phyloP scores from a whole-genome alignment of 2,113 vertebrate genomes.

The Anser brachyrhynchus region DNA sequence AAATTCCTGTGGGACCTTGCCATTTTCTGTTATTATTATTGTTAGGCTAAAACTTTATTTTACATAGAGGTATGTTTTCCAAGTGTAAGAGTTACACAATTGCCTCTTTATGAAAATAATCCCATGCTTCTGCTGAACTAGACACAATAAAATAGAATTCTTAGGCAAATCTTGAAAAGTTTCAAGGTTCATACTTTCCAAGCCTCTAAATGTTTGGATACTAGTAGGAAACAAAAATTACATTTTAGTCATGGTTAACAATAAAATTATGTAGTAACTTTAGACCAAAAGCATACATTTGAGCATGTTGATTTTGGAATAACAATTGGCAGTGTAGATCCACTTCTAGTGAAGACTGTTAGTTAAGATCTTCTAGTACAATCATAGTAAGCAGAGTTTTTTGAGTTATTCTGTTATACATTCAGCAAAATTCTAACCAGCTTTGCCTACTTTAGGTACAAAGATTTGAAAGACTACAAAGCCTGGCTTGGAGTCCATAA shows the following conservation, averaged over 20 bases:
- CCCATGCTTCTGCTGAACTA: conserved; percentile 2
- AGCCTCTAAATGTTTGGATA: not conserved
- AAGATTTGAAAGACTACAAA: conserved; percentile 91
- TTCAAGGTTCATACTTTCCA: not conserved
- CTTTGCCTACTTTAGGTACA: conserved; percentile 78
- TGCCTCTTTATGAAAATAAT: conserved; percentile 23
- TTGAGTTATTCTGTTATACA: not conserved
- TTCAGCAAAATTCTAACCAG: not conserved
- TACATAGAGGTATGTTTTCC: conserved; percentile 8
- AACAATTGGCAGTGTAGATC: not conserved
- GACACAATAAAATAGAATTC: conserved; percentile 28
- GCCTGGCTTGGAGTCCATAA: conserved; percentile 92
- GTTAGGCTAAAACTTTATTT: conserved; percentile 4
- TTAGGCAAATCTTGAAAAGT: not conserved
- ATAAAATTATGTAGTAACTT: conserved; percentile 22
- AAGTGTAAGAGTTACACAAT: not conserved
- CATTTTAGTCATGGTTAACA: not conserved
- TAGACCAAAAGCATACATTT: not conserved
- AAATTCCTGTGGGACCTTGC: not conserved
- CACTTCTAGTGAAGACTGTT: not conserved
- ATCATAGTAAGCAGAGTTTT: not conserved
- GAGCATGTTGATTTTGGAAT: conserved; percentile 43
- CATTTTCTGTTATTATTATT: conserved; percentile 13
- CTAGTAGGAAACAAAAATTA: not conserved
- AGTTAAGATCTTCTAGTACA: conserved; percentile 7